Conservation (phyloP, 1,140 invertebrate species). For the Sarcophaga bullata region DNA sequence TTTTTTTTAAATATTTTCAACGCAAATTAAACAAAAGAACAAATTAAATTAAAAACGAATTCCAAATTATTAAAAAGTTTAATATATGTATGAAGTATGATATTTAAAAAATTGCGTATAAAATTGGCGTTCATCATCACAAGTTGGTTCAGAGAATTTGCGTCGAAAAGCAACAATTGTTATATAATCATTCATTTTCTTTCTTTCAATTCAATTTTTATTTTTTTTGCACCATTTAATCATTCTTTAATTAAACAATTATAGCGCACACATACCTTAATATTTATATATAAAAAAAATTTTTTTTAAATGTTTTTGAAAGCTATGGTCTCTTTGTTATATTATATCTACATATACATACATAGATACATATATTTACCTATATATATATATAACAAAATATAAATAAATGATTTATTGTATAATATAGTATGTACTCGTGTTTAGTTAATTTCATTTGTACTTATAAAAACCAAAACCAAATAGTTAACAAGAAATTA, state of each 20-base stretch:
- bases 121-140: neutral
- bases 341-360: neutral
- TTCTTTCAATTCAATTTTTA: neutral
- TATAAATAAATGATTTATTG: too few species aligned
- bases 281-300: too few species aligned
- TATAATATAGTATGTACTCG: too few species aligned
- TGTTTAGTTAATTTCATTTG: too few species aligned
- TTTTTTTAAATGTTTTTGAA: neutral
- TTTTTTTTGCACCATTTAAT: neutral
- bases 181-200: neutral
- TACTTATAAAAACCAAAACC: neutral
- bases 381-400: too few species aligned
- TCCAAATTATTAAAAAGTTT: neutral
- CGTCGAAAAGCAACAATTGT: neutral
- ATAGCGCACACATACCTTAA: too few species aligned
- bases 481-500: neutral
- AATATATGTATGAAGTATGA: too few species aligned
- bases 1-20: neutral
- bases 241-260: neutral
- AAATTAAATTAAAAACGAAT: neutral
- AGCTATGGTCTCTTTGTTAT: slow-evolving; percentile 37
- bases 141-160: slow-evolving; percentile 5
- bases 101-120: neutral
- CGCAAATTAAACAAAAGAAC: slow-evolving; percentile 12
- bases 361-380: too few species aligned